These are phyloP conservation scores for Cherax destructor DNA, from an alignment of 1,140 invertebrate genomes.

Conservation along the genomic window DNA sequence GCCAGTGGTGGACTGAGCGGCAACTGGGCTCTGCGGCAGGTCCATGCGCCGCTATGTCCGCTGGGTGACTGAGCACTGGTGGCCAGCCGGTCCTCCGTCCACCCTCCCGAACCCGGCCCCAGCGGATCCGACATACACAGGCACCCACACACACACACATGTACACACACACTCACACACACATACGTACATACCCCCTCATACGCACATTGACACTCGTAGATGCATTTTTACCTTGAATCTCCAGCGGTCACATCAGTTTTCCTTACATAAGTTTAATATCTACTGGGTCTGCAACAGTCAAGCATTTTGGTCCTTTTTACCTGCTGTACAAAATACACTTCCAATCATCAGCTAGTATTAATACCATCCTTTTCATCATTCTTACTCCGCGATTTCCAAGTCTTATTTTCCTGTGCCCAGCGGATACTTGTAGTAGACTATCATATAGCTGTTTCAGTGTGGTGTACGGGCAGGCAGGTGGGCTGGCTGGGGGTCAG, in stretches of 20 bases:
- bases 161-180: constrained; percentile 31
- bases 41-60: constrained; percentile 54
- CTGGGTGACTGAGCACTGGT: constrained; percentile 64
- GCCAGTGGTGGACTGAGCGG: constrained; percentile 67
- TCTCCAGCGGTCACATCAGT: not conserved
- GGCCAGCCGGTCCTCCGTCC: constrained; percentile 42
- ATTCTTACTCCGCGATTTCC: constrained; percentile 15
- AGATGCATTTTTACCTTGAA: not conserved
- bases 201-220: constrained; percentile 21
- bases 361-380: not conserved
- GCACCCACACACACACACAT: constrained; percentile 27
- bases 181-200: not conserved
- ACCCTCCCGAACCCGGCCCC: constrained; percentile 36
- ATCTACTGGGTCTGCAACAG: not conserved
- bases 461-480: constrained; percentile 43
- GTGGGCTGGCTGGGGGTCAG: constrained; percentile 30
- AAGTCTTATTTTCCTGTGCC: constrained; percentile 17
- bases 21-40: constrained; percentile 56
- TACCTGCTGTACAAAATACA: not conserved
- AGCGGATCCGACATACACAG: constrained; percentile 28
- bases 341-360: not conserved
- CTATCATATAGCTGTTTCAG: constrained; percentile 63
- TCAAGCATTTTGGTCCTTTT: not conserved
- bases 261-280: not conserved
- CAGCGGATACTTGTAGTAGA: constrained; percentile 52